Base-by-base conservation (phyloP, 2,888 invertebrate genomes). In the Plebejus argus region DNA sequence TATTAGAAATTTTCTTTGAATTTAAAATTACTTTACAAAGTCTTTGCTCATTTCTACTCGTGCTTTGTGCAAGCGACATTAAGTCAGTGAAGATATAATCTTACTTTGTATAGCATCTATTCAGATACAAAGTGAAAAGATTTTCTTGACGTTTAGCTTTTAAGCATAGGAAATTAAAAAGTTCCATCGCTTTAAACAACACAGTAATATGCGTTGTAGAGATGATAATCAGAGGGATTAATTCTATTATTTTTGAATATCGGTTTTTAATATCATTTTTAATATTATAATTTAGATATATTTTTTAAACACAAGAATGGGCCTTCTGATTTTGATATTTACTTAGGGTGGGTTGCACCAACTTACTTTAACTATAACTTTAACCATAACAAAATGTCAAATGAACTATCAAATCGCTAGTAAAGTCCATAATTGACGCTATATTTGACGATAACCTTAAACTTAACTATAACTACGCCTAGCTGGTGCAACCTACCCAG, bases 1-100 rank as follows among this genome's bases (percentile, higher is more conserved):
- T 74, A 49, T 74, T 74, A 74, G 74, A 74, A 74, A 72, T 72
- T 74, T 74, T 74, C 28, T 49, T 72, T 39, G 39, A 39, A 72
- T 72, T 72, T 39, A 45, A 39, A 72, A 39, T 72, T 72, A 72
- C 45, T 72, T 72, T 72, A 45, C 72, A 66, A 66, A 66, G 66
- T 66, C 66, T 66, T 66, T 66, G 66, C 66, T 66, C 66, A 66
- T 66, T 66, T 66, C 66, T 28, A 66, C 66, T 66, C 66, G 15
- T 28, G 66, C 66, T 66, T 66, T 66, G 66, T 66, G 66, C 66
- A 15, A 66, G 66, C 66, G 33, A 66, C 66, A 66, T 66, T 66
- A 66, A 66, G 18, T 66, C 66, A 66, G 28, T 28, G 66, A 6
- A 33, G 66, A 66, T 66, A 66, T 66, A 15, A 66, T 66, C 66